A percentile compares a stretch with the other conserved stretches of the same genome.
Evolutionary conservation across 2,113 vertebrate genomes (phyloP).

Genomic region (Emydura subglobosa): DNA sequence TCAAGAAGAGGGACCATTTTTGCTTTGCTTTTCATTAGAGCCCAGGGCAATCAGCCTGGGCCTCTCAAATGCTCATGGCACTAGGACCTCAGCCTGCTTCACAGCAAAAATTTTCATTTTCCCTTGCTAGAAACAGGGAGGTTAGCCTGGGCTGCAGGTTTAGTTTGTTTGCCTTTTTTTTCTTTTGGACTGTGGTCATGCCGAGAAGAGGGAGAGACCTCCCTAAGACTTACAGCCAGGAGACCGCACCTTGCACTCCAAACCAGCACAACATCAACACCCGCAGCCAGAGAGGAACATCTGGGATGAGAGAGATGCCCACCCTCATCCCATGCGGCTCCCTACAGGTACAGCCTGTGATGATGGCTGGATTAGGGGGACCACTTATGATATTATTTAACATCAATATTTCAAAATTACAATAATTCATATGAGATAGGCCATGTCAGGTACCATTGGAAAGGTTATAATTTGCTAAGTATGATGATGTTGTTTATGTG

Average conservation of each 20-base stretch:
- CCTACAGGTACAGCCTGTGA: no score
- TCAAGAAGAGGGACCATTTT: neutral
- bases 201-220: neutral
- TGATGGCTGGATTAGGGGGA: no score
- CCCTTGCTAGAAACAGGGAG: neutral
- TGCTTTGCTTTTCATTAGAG: neutral
- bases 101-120: no score
- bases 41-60: neutral
- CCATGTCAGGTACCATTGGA: no score
- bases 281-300: neutral
- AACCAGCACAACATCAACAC: neutral
- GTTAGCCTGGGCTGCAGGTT: neutral
- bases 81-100: neutral
- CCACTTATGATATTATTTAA: no score
- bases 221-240: neutral
- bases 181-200: neutral
- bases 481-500: no score
- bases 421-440: no score
- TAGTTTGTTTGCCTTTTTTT: neutral
- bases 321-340: no score
- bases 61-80: neutral
- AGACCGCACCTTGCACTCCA: neutral
- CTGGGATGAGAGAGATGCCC: neutral
- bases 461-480: no score
- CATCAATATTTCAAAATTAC: no score